Percentiles rank a stretch among this genome's conserved stretches.
Conservation (phyloP, 2,113 vertebrate genomes). For the Ochotona curzoniae region DNA sequence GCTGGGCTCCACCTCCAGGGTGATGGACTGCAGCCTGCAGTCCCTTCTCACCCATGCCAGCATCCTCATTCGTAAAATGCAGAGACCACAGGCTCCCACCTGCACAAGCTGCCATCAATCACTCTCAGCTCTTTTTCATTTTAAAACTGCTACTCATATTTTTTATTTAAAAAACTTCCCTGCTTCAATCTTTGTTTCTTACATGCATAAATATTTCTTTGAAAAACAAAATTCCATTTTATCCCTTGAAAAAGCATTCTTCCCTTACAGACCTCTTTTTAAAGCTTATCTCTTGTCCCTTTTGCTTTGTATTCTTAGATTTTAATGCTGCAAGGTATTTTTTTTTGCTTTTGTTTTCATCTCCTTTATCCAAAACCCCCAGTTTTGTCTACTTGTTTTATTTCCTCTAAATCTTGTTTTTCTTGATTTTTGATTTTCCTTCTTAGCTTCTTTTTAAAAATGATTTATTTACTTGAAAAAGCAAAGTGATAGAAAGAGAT, state of each 20-base stretch:
- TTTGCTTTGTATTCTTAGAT: constrained; percentile 5
- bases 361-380: not conserved
- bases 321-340: not conserved
- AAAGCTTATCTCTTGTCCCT: not conserved
- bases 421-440: not conserved
- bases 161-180: too few relatives aligned
- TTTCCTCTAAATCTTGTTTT: not conserved
- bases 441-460: not conserved
- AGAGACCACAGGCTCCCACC: not conserved
- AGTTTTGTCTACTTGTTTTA: not conserved
- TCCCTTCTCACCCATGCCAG: not conserved
- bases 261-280: not conserved
- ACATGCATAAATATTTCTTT: too few relatives aligned
- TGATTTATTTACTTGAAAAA: too few relatives aligned
- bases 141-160: too few relatives aligned
- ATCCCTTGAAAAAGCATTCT: not conserved
- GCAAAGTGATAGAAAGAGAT: too few relatives aligned
- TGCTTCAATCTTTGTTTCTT: too few relatives aligned
- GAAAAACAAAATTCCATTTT: not conserved
- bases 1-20: too few relatives aligned
- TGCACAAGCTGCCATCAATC: too few relatives aligned
- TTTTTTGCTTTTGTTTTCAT: not conserved
- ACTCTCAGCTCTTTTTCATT: too few relatives aligned
- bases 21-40: not conserved
- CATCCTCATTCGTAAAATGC: not conserved